Evolutionary conservation across 2,113 vertebrate species (phyloP).

Genomic region (Raja brachyura): DNA sequence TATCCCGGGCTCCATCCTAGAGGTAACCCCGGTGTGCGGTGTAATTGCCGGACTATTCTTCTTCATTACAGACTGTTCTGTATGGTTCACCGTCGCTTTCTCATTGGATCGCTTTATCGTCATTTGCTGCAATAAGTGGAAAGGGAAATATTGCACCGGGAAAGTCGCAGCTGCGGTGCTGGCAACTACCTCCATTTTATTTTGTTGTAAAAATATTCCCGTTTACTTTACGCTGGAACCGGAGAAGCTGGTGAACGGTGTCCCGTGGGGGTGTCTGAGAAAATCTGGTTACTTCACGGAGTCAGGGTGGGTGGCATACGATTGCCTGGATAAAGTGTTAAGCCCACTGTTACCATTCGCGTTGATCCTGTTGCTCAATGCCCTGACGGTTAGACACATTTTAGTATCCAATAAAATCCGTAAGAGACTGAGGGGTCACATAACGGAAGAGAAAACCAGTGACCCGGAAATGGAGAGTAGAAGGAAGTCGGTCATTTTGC

Average conservation of each 20-base stretch:
- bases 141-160: neutral
- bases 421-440: neutral
- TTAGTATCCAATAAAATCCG: neutral
- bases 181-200: too few relatives aligned
- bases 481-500: too few relatives aligned
- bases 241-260: neutral
- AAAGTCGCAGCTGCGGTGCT: too few relatives aligned
- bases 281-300: neutral
- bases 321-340: neutral
- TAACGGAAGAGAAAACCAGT: neutral
- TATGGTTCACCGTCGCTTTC: neutral
- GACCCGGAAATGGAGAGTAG: neutral
- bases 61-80: neutral
- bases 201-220: too few relatives aligned
- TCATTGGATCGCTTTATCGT: neutral
- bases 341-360: neutral
- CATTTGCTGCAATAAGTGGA: neutral
- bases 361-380: neutral
- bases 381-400: neutral
- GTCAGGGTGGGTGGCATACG: neutral
- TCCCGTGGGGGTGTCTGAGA: neutral
- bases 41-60: neutral
- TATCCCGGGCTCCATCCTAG: neutral
- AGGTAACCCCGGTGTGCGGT: neutral
- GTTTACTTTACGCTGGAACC: neutral